Conservation (phyloP, 2,797 vertebrate genomes). For the Oreonectes daqikongensis region DNA sequence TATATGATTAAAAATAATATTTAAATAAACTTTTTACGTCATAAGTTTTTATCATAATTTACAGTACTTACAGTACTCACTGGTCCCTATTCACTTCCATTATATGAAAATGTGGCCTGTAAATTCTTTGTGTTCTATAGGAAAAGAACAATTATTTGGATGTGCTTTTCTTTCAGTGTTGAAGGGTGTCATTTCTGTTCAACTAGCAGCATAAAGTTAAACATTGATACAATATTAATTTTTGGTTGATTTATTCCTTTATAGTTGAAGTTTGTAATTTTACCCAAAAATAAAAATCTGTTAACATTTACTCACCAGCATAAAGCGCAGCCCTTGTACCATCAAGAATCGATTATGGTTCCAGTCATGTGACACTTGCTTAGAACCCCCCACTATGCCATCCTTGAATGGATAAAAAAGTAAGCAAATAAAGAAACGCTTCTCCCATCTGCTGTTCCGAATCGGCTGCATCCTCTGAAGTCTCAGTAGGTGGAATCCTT, state of each 20-base stretch:
- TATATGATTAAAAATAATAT: neutral
- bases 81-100: neutral
- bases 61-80: neutral
- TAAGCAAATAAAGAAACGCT: constrained; percentile 56
- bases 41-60: neutral
- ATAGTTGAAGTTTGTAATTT: neutral
- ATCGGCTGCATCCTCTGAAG: constrained; percentile 65
- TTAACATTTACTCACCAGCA: neutral
- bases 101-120: neutral
- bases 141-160: no score
- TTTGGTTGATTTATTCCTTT: neutral
- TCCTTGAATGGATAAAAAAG: constrained; percentile 38
- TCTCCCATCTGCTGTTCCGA: constrained; percentile 55
- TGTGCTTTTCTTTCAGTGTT: neutral
- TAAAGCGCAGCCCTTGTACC: neutral
- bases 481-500: constrained; percentile 60
- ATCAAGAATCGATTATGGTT: neutral
- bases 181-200: neutral
- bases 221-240: neutral
- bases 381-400: constrained; percentile 41
- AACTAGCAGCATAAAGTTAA: neutral
- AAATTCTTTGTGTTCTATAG: no score
- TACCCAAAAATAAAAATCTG: neutral
- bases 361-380: constrained; percentile 41
- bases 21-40: neutral